Conservation (phyloP, 1,140 invertebrate species). For the Coboldia fuscipes region DNA sequence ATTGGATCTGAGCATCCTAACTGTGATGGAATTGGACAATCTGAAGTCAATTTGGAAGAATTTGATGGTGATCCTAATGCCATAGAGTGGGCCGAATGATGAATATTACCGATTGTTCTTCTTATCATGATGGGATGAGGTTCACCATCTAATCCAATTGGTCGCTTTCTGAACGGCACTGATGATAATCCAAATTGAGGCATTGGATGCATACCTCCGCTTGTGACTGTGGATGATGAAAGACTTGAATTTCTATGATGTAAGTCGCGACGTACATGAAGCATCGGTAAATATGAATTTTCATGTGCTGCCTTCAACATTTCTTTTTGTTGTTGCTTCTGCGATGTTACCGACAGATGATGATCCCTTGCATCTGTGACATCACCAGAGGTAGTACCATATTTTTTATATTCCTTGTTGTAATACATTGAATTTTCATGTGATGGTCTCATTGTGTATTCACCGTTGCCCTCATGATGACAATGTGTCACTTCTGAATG, state of each 20-base stretch:
- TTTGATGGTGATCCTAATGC: background rate
- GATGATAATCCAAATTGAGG: slow-evolving; percentile 34
- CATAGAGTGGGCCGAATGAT: background rate
- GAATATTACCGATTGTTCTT: slow-evolving; percentile 3
- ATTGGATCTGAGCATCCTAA: background rate
- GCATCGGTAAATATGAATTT: slow-evolving; percentile 29
- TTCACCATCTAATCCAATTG: slow-evolving; percentile 24
- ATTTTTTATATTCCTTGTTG: background rate
- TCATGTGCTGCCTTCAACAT: slow-evolving; percentile 1
- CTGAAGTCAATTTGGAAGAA: background rate
- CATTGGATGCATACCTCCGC: slow-evolving; percentile 23
- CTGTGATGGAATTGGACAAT: background rate
- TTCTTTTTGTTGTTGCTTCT: slow-evolving; percentile 20
- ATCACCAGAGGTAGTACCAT: slow-evolving; percentile 3
- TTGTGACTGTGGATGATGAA: slow-evolving; percentile 16
- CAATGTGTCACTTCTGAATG: slow-evolving; percentile 34
- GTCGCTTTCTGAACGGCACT: slow-evolving; percentile 27
- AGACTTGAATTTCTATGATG: slow-evolving; percentile 27
- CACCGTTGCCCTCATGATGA: slow-evolving; percentile 33
- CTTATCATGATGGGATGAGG: slow-evolving; percentile 20
- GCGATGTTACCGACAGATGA: slow-evolving; percentile 17
- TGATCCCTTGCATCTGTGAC: slow-evolving; percentile 8
- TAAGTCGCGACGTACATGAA: slow-evolving; percentile 49
- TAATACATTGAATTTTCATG: slow-evolving; percentile 18
- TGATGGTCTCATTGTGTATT: slow-evolving; percentile 41